Base-by-base conservation (phyloP, 2,888 invertebrate genomes). In the Drosophila seclusa region DNA sequence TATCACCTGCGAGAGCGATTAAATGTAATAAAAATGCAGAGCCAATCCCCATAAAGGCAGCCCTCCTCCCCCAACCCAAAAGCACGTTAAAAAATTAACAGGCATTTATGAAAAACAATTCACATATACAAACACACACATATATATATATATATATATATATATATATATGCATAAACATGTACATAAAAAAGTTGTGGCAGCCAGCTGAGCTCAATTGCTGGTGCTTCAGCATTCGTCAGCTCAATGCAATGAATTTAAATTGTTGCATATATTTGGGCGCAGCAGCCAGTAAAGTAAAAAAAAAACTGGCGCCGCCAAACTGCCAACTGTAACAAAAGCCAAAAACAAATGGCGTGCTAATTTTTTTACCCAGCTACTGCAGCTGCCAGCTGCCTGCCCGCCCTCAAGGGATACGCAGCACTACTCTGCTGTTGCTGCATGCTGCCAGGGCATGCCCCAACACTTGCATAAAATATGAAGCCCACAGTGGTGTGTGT, bases 161-260 rank as follows among this genome's bases (percentile, higher is more conserved):
- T 27, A 50, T 52, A 38, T 21, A 48, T 27, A 54, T 29, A 55
- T 13, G 5, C 18, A 29, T 18, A 21, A 48, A 29, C 3, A 32
- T 10, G 10, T 32, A 34, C 38, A 48, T 62, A 58, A 31, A 59
- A 59, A 42, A 42, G 34, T 24, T 48, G 53, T 27, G 29, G 13
- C 36, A 18, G 40, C 42, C 34, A 55, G 27, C 29, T 13, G 60
- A 49, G 58, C 58, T 64, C 76, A 65, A 76, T 68, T 79, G 78
- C 34, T 57, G 76, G 48, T 29, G 54, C 80, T 71, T 61, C 76
- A 64, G 65, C 60, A 60, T 72, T 72, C 78, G 76, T 78, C 87
- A 73, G 82, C 84, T 78, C 78, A 80, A 81, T 79, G 89, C 87
- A 86, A 90, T 88, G 87, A 88, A 90, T 89, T 87, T 88, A 81